Percentiles rank a stretch among this genome's conserved stretches.
phyloP scores from a whole-genome alignment of 2,888 invertebrate genomes.

The Eupithecia inturbata region DNA sequence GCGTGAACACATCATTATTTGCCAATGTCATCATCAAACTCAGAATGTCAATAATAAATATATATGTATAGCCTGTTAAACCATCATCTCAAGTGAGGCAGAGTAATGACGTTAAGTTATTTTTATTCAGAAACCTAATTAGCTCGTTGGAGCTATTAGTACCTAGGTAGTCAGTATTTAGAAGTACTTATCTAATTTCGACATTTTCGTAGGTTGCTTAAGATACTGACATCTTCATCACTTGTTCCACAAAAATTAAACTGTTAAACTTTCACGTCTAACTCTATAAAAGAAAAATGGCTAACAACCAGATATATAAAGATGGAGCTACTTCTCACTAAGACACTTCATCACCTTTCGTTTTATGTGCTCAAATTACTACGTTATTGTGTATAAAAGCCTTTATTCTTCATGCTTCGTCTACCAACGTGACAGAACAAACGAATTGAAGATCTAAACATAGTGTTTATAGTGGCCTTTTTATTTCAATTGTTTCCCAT shows the following conservation, averaged over 20 bases:
- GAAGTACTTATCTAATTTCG: background rate
- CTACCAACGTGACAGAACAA: constrained; percentile 59
- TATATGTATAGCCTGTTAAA: background rate
- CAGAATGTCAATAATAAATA: background rate
- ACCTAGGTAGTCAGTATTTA: background rate
- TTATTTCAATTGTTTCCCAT: constrained; percentile 60
- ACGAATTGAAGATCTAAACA: constrained; percentile 57
- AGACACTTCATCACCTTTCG: constrained; percentile 12
- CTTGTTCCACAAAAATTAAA: background rate
- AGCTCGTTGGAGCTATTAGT: background rate
- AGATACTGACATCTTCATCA: background rate
- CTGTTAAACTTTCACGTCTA: background rate
- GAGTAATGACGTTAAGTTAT: background rate
- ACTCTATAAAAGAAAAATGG: background rate
- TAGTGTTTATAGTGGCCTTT: constrained; percentile 56
- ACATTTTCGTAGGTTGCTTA: background rate
- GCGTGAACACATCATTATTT: constrained; percentile 30
- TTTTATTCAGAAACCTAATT: background rate
- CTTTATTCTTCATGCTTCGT: constrained; percentile 26
- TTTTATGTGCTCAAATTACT: constrained; percentile 35
- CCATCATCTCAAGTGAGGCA: background rate
- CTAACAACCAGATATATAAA: background rate
- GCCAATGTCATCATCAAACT: constrained; percentile 10
- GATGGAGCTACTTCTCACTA: constrained; percentile 13
- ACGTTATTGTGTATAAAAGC: constrained; percentile 18